Evolutionary conservation across 2,888 invertebrate genomes (phyloP), one percentile per base, ranked within the genome.

Genomic region (Patella pellucida): DNA sequence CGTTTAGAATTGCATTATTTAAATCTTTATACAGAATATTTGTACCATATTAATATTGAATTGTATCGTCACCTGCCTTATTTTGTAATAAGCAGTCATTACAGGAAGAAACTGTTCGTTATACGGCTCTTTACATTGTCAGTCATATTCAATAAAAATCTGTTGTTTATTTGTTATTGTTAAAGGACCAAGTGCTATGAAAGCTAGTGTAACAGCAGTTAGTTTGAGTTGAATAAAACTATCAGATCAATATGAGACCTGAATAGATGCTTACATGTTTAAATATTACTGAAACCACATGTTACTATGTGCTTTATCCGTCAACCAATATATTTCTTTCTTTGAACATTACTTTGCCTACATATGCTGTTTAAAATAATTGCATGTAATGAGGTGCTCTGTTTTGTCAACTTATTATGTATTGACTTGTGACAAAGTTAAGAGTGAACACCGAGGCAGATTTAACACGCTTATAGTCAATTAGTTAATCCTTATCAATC

Each of bases 191-290:
- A 62, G 62, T 62, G 62, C 62, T 23, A 62, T 62, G 62, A 62
- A 23, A 62, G 62, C 23, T 62, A 23, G 62, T 62, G 62, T 62
- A 62, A 62, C 62, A 62, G 62, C 62, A 62, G 62, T 62, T 62
- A 11, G 11, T 23, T 19, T 14, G 14, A 23, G 19, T 7, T 19
- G 23, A 62, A 23, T 19, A 62, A 62, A 62, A 23, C 23, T 62
- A 23, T 19, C 19, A 62, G 62, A 62, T 62, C 62, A 62, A 62
- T 62, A 62, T 41, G 23, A 62, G 62, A 62, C 62, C 19, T 62
- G 23, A 62, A 62, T 62, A 23, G 62, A 23, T 62, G 62, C 23
- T 62, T 23, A 62, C 62, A 62, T 62, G 62, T 62, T 12, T 62
- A 62, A 62, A 23, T 4, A 23, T 62, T 62, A 23, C 19, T 62